Conservation (phyloP, 1,140 invertebrate species). For the Drosophila guanche region DNA sequence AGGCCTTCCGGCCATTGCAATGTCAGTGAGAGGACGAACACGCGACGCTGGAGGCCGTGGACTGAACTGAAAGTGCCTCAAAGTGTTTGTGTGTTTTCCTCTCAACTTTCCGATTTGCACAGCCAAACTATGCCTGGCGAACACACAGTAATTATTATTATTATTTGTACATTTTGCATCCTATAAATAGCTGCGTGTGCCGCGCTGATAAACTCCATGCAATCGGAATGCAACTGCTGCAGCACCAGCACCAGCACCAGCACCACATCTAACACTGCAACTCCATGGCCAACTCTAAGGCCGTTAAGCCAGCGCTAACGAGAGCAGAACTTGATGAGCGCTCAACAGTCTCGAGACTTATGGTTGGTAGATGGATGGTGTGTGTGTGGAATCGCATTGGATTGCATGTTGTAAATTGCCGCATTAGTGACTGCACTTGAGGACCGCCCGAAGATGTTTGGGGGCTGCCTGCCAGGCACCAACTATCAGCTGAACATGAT, state of each 20-base stretch:
- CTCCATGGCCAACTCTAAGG: conserved; percentile 14
- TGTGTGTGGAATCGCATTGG: neutral
- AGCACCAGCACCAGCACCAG: too few species aligned
- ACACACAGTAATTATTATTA: conserved; percentile 73
- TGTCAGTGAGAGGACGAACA: conserved; percentile 55
- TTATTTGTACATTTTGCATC: conserved; percentile 39
- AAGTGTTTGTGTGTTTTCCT: too few species aligned
- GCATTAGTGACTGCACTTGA: conserved; percentile 64
- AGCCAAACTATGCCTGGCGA: conserved; percentile 13
- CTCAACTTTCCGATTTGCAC: conserved; percentile 1
- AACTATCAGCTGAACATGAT: conserved; percentile 16
- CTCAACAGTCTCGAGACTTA: neutral
- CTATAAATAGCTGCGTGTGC: conserved; percentile 63
- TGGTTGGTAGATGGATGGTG: neutral
- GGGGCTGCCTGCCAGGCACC: conserved; percentile 17
- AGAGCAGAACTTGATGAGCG: conserved; percentile 70
- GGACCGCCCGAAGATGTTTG: conserved; percentile 35
- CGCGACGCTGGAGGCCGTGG: conserved; percentile 28
- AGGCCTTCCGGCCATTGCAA: conserved; percentile 41
- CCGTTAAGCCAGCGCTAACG: conserved; percentile 72
- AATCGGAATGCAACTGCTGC: conserved; percentile 23
- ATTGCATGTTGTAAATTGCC: conserved; percentile 72
- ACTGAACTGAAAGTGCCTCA: too few species aligned
- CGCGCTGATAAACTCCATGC: conserved; percentile 43
- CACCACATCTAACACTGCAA: neutral